Base-by-base conservation (phyloP, 2,888 invertebrate genomes). In the Geophilus truncorum region DNA sequence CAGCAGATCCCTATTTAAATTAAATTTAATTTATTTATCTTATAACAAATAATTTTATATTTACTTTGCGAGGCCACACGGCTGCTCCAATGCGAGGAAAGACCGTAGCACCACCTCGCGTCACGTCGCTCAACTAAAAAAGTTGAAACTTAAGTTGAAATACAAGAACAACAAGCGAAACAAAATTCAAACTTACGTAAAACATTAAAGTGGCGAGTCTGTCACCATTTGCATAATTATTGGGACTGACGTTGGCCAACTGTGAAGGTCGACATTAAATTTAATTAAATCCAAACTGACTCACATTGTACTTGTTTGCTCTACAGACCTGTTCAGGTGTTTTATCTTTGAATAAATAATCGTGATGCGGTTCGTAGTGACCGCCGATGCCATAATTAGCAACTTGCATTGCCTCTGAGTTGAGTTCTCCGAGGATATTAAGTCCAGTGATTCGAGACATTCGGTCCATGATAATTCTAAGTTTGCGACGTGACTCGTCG, bases 301-400 rank as follows among this genome's bases (percentile, higher is more conserved):
- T n/a, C n/a, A n/a, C n/a, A n/a, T n/a, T n/a, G n/a, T n/a, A n/a
- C n/a, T n/a, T n/a, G n/a, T n/a, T n/a, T n/a, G n/a, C n/a, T n/a
- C n/a, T n/a, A n/a, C n/a, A n/a, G 77, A 84, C 84, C 83, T 84
- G 82, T 23, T 82, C 81, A 12, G 82, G 81, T 0, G 82, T 78
- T 82, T 83, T 84, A 51, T 83, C 83, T 34, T 83, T 82, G 23
- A 84, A 83, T 23, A 86, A 81, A 57, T 84, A 84, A 81, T 86
- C 86, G 78, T 84, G 84, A 83, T 89, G 88, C 15, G 88, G 88
- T 82, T 87, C 87, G 84, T 88, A 89, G 82, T 88, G 88, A 18
- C 89, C 89, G 57, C 88, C 88, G 28, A 89, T 85, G 6, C 88
- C 88, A 85, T 89, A 89, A 82, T 88, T 88, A 9, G 86, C 86